Conservation (phyloP, 2,797 vertebrate genomes). For the Poeciliopsis paucimaculata region DNA sequence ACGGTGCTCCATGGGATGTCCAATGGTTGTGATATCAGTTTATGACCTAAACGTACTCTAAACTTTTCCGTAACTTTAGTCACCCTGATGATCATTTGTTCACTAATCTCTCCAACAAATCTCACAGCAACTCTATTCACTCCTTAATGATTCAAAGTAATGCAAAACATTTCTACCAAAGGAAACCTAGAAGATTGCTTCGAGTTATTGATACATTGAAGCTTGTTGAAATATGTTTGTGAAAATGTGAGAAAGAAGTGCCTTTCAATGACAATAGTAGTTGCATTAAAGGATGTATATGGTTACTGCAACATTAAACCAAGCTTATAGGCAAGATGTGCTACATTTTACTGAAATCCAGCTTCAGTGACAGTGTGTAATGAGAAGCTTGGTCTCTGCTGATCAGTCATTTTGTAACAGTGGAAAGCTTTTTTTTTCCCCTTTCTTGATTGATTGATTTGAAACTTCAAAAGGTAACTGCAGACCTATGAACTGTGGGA, state of each 20-base stretch:
- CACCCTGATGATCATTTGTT: not conserved
- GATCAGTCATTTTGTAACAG: not conserved
- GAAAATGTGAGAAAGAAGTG: not conserved
- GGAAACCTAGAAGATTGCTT: too few relatives aligned
- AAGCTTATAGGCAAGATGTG: constrained; percentile 43
- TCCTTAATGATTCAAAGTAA: too few relatives aligned
- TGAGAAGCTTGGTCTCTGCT: not conserved
- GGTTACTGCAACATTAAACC: constrained; percentile 40
- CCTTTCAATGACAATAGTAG: not conserved
- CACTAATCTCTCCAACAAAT: not conserved
- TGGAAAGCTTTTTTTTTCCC: constrained; percentile 10
- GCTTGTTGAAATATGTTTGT: not conserved
- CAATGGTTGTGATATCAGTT: not conserved
- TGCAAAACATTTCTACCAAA: too few relatives aligned
- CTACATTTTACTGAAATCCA: constrained; percentile 47
- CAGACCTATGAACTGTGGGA: constrained; percentile 40
- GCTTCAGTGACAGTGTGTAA: constrained; percentile 51
- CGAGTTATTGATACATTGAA: not conserved
- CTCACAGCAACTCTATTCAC: not conserved
- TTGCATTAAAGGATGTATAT: not conserved
- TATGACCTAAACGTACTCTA: not conserved
- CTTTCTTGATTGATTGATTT: constrained; percentile 23
- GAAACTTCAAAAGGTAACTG: constrained; percentile 36
- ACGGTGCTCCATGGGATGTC: too few relatives aligned
- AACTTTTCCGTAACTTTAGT: not conserved